Evolutionary conservation across 2,113 vertebrate genomes (phyloP), one percentile per base, ranked within the genome.

Genomic region (Bubo bubo): DNA sequence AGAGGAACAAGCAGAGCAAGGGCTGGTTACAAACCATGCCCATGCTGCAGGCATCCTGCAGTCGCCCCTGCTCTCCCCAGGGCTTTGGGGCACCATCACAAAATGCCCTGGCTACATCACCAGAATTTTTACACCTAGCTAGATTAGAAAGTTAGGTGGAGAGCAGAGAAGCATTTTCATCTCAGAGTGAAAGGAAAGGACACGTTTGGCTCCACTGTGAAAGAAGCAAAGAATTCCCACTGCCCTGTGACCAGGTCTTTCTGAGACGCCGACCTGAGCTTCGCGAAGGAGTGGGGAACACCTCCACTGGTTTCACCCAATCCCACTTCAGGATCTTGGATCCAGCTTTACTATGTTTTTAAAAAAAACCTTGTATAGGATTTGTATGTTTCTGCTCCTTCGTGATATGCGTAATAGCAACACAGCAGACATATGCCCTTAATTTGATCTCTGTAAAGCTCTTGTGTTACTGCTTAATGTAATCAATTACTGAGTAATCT

Each of bases 401-500:
- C 22, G 6, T 85, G 58, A 89, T 76, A 58, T 43, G 56, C 66
- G 17, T 93, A 81, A 92, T 39, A 81, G 81, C 73, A 94, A 75
- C 63, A 62, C 47, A 79, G 37, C 93, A 97, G 66, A 95, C 94
- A 96, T 84, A 95, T 66, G 37, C 47, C 97, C 86, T 96, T 96
- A 95, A 94, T 97, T 97, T 97, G 77, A 90, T 76, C 60, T 68
- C 90, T 82, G 76, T 67, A 96, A 98, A 97, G 88, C 82, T 95
- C 81, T 80, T 18, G 1, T 82, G 37, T 95, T 96, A 93, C 83
- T 97, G 81, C 94, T 94, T 98, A 96, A 96, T 87, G 82, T 90
- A 96, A 93, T 95, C 95, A 87, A 95, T 96, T 95, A 97, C 91
- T 64, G 90, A 93, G 74, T 28, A 92, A 97, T 92, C 89, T 97